Evolutionary conservation across 2,797 vertebrate genomes (phyloP), one percentile per base, ranked within the genome.

Genomic region (Nyctibius grandis): DNA sequence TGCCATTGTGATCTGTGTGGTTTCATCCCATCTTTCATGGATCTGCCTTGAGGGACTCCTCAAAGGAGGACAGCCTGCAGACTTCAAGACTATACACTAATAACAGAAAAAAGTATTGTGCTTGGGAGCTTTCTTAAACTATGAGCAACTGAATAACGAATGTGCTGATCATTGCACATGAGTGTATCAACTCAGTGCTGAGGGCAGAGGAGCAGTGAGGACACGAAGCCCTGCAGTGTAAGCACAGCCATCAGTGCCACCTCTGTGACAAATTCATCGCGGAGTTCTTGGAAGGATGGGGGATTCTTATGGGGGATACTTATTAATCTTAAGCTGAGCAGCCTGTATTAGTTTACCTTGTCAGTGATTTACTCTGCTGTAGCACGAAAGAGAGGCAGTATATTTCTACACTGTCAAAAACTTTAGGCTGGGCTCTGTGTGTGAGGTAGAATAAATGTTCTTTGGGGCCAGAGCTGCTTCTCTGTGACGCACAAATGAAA

Each of bases 351-450:
- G 9, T 81, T 70, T 59, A 25, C 53, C 51, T 77, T n/a, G 20
- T 53, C 28, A 31, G 40, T 13, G 42, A 34, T 95, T 69, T 65
- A 33, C 28, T 84, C 81, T 81, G 33, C 33, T 1, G 0, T 54
- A 42, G 22, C 21, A 1, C 42, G 38, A 60, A 44, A 47, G 40
- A 65, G 34, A 68, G 38, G 34, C n/a, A 20, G 40, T 34, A 3
- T 31, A 5, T 76, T 50, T 77, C 36, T 67, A 4, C 1, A 1
- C 53, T 40, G 60, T 44, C 64, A 48, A 12, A 68, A 68, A 38
- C 22, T 40, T 68, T 3, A 1, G 3, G 5, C 34, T 83, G 44
- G 1, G 0, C 50, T 42, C 26, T 45, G 13, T 14, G 8, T 42
- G 31, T n/a, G 38, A 33, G 26, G 16, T 18, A 26, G 40, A 36